Conservation (phyloP, 1,140 invertebrate genomes). For the Harpegnathos saltator region DNA sequence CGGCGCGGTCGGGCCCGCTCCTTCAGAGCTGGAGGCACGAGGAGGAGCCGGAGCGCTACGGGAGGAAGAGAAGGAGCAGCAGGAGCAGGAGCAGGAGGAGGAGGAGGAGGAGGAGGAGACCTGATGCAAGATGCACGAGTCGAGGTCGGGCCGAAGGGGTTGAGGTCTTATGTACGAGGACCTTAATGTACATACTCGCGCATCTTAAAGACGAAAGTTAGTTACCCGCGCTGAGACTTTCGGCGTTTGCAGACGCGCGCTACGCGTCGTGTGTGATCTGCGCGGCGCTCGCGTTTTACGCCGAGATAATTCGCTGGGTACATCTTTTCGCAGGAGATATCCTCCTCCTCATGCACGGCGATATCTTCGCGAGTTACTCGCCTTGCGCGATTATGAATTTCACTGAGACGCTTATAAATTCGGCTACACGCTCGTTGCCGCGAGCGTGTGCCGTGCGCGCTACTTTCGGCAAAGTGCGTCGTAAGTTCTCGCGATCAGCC, state of each 20-base stretch:
- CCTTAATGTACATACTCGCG: slow-evolving; percentile 71
- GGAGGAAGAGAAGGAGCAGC: neutral
- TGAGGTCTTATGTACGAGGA: slow-evolving; percentile 61
- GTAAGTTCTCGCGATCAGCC: slow-evolving; percentile 1
- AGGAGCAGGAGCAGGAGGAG: neutral
- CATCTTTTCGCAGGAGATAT: slow-evolving; percentile 16
- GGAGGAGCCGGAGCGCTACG: neutral
- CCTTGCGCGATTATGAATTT: slow-evolving; percentile 37
- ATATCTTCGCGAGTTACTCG: slow-evolving; percentile 6
- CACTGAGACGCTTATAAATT: slow-evolving; percentile 21
- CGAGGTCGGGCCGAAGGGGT: slow-evolving; percentile 26
- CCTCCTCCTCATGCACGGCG: neutral
- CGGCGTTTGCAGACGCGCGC: slow-evolving; percentile 58
- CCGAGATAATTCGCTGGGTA: slow-evolving; percentile 27
- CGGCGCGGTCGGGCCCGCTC: slow-evolving; percentile 56
- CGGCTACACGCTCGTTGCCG: neutral
- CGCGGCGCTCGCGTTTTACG: slow-evolving; percentile 57
- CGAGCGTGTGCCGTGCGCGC: neutral
- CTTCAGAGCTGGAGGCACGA: neutral
- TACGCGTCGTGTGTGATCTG: slow-evolving; percentile 57
- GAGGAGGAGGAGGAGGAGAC: slow-evolving; percentile 11
- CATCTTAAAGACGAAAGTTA: slow-evolving; percentile 74
- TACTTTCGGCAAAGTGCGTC: neutral
- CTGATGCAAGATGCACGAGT: slow-evolving; percentile 70
- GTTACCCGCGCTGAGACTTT: slow-evolving; percentile 64